Evolutionary conservation across 2,113 vertebrate species (phyloP), one percentile per base, ranked within the genome.

Genomic region (Podarcis cretensis): DNA sequence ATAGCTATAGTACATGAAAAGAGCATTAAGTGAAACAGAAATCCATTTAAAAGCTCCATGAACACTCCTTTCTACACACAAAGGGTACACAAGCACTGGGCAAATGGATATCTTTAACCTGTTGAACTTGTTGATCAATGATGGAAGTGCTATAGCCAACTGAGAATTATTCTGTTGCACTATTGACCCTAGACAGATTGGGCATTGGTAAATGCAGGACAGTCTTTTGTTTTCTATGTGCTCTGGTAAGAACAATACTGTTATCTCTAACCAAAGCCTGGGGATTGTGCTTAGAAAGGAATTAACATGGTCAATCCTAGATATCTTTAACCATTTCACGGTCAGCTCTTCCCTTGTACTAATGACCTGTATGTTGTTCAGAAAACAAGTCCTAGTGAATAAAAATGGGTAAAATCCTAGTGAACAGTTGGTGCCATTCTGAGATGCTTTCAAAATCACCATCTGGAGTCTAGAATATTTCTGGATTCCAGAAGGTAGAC

Each of bases 211-310:
- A 48, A 73, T 43, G 48, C 40, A 82, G 30, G 78, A 54, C 37
- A 59, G 37, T 6, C 85, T 66, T 83, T 83, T 57, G 81, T 90
- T 92, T 94, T 90, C 94, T 91, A 76, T 89, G 89, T 91, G 90
- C 90, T 63, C 9, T 0, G 0, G 88, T 66, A 89, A 90, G 94
- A 95, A 93, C 76, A 20, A 18, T 65, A 69, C 43, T 37, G 91
- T 94, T 95, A 95, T 95, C 95, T 95, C 85, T 73, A 80, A 27
- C 90, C 43, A 83, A 93, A 96, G 92, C 85, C 93, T 94, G 94
- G 89, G 25, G 25, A 14, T 4, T 88, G 21, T 71, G 92, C 25
- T 18, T 69, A 79, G 65, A 13, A 82, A 23, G 63, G 35, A 85
- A 91, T 77, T 91, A 90, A 95, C 90, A 91, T 88, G 80, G 74